Percentiles rank a stretch among this genome's conserved stretches.
phyloP scores from a whole-genome alignment of 1,140 invertebrate species.

The Drosophila miranda region DNA sequence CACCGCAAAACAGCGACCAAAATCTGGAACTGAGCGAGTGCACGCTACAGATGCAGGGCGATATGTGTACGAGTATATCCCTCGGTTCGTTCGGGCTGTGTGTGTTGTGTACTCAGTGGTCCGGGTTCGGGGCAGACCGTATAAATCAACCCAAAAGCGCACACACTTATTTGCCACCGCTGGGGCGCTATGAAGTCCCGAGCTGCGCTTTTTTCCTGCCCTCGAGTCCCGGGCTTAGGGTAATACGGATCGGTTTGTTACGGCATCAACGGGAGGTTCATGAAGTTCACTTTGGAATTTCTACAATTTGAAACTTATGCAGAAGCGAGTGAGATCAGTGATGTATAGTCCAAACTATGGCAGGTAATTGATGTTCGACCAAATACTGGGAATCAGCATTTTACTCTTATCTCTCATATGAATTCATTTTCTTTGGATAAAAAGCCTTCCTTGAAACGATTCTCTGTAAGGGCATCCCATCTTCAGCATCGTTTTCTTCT shows the following conservation, averaged over 20 bases:
- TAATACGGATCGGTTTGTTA: slow-evolving; percentile 21
- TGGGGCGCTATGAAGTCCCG: slow-evolving; percentile 54
- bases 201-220: slow-evolving; percentile 13
- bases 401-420: too few relatives aligned
- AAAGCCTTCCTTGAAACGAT: too few relatives aligned
- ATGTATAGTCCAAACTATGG: background rate
- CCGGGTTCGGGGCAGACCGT: slow-evolving; percentile 23
- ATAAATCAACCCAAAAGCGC: slow-evolving; percentile 68
- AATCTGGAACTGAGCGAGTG: slow-evolving; percentile 60
- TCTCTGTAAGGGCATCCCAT: background rate
- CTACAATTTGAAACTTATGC: too few relatives aligned
- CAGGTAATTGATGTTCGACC: too few relatives aligned
- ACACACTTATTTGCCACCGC: slow-evolving; percentile 55
- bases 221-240: slow-evolving; percentile 5
- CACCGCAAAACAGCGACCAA: slow-evolving; percentile 60
- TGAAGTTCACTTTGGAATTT: too few relatives aligned
- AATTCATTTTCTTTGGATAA: too few relatives aligned
- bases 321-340: background rate
- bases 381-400: too few relatives aligned
- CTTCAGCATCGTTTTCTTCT: background rate
- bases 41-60: slow-evolving; percentile 21
- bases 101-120: background rate
- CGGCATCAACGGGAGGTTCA: background rate
- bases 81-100: background rate
- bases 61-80: slow-evolving; percentile 12